These are phyloP conservation scores for Nebria salina DNA, from an alignment of 2,888 invertebrate species.

Conservation along the genomic window DNA sequence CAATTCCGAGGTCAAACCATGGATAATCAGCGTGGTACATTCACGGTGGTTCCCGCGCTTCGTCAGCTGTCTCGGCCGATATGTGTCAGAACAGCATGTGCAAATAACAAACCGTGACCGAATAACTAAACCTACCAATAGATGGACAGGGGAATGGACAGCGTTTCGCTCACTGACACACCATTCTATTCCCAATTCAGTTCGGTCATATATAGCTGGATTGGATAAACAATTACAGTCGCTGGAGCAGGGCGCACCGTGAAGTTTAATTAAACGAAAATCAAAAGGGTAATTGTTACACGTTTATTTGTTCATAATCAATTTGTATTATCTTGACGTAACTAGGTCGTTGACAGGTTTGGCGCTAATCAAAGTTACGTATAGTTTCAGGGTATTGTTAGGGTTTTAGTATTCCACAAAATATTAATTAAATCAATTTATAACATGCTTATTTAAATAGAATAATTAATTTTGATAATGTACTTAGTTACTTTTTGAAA, in stretches of 20 bases:
- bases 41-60: constrained; percentile 21
- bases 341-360: background rate
- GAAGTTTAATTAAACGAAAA: constrained; percentile 8
- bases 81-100: constrained; percentile 3
- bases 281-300: constrained; percentile 12
- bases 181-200: background rate
- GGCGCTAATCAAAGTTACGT: background rate
- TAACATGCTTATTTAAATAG: background rate
- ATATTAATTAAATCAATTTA: background rate
- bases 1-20: background rate
- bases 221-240: constrained; percentile 8
- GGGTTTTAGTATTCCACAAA: background rate
- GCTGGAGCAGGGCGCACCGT: background rate
- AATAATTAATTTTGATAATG: no score
- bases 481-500: no score
- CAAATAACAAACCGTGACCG: background rate
- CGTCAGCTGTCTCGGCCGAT: constrained; percentile 26
- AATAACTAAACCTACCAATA: background rate
- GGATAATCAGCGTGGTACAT: constrained; percentile 21
- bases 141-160: background rate
- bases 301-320: constrained; percentile 14
- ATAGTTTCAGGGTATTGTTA: background rate
- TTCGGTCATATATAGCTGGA: background rate
- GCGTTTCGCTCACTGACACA: background rate
- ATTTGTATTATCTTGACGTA: background rate